Conservation (phyloP, 2,113 vertebrate species). For the Gymnocephalus cernua region DNA sequence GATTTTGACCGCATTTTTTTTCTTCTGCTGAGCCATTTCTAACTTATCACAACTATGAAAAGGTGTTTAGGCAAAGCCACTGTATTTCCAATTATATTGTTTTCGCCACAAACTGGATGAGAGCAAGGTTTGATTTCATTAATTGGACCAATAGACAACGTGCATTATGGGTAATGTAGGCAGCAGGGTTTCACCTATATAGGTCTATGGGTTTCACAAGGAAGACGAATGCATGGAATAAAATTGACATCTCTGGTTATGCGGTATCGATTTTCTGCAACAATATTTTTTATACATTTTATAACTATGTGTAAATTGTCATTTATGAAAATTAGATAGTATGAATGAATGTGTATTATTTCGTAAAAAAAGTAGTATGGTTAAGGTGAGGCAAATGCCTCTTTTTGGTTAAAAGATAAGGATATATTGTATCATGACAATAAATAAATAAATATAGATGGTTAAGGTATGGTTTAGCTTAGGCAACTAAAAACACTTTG, state of each 20-base stretch:
- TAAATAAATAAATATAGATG: not conserved
- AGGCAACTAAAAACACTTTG: not conserved
- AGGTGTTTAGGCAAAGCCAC: not conserved
- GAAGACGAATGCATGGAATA: no score
- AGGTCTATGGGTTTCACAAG: no score
- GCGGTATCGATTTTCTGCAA: no score
- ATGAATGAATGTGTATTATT: no score
- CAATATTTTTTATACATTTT: no score
- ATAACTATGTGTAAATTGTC: no score
- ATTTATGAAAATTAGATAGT: no score
- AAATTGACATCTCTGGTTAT: no score
- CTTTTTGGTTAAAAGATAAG: not conserved
- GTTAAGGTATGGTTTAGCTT: not conserved
- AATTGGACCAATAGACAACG: not conserved
- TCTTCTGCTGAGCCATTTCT: not conserved
- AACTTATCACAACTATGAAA: not conserved
- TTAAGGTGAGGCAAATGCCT: not conserved
- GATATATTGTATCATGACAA: not conserved
- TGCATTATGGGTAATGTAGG: no score
- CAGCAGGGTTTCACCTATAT: no score
- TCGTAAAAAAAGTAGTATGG: not conserved
- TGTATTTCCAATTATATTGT: not conserved
- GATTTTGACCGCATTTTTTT: not conserved
- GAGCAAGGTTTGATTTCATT: not conserved
- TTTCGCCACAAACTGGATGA: not conserved